Conservation (phyloP, 2,797 vertebrate genomes). For the Vultur gryphus region DNA sequence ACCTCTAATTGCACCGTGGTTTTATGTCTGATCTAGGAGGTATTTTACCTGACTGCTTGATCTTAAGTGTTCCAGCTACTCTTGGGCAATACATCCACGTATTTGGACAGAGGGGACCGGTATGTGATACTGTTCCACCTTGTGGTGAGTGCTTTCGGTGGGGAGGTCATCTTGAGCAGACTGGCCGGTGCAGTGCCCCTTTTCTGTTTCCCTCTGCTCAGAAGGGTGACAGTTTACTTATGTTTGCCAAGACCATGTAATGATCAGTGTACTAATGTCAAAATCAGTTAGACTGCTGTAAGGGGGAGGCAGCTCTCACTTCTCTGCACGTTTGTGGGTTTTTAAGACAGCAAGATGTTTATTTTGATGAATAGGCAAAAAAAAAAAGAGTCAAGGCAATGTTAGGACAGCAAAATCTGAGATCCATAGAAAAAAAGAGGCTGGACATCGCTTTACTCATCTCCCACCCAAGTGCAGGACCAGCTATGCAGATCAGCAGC, state of each 20-base stretch:
- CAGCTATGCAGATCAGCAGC: neutral
- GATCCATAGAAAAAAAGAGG: neutral
- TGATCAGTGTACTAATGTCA: neutral
- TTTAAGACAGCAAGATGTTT: neutral
- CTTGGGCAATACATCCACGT: neutral
- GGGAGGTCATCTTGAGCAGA: neutral
- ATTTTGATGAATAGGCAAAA: neutral
- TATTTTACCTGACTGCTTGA: neutral
- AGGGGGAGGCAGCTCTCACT: neutral
- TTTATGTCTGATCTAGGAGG: neutral
- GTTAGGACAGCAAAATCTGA: neutral
- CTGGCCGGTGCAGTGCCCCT: accelerated
- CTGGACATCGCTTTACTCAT: neutral
- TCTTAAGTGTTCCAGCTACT: neutral
- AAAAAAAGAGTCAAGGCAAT: neutral
- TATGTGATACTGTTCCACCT: neutral
- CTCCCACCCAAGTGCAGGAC: neutral
- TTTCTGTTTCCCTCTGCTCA: neutral
- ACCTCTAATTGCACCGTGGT: neutral
- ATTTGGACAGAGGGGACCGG: neutral
- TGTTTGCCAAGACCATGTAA: neutral
- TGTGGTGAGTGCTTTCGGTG: accelerated
- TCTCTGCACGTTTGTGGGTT: neutral
- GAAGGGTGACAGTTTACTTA: neutral
- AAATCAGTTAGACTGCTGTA: neutral